Evolutionary conservation across 1,140 invertebrate species (phyloP).

Genomic region (Zophobas morio): DNA sequence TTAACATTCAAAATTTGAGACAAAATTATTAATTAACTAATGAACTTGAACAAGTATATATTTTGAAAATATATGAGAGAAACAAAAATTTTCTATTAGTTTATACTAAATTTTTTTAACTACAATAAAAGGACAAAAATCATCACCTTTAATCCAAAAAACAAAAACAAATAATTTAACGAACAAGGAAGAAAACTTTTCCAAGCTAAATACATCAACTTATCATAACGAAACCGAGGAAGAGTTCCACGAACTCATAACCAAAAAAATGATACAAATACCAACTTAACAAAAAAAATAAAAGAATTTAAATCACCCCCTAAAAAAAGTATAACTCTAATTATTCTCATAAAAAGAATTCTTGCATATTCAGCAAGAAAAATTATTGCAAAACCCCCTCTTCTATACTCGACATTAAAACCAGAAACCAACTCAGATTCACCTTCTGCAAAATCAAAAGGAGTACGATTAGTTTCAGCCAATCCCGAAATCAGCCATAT

Average conservation of each 20-base stretch:
- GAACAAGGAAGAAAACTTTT: slow-evolving; percentile 71
- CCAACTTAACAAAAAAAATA: slow-evolving; percentile 70
- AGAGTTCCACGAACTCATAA: slow-evolving; percentile 73
- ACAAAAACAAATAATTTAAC: slow-evolving; percentile 71
- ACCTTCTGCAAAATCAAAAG: slow-evolving; percentile 85
- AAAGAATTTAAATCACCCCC: slow-evolving; percentile 66
- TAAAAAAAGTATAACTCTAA: slow-evolving; percentile 72
- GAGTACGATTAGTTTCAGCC: slow-evolving; percentile 81
- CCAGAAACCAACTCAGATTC: slow-evolving; percentile 83
- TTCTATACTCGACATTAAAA: slow-evolving; percentile 83
- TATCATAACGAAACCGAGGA: slow-evolving; percentile 76
- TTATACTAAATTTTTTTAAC: too few species aligned
- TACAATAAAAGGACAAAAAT: too few species aligned
- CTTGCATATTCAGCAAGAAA: slow-evolving; percentile 80
- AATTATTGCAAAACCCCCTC: slow-evolving; percentile 79
- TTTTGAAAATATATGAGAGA: slow-evolving; percentile 78
- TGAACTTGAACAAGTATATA: slow-evolving; percentile 75
- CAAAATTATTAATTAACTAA: slow-evolving; percentile 70
- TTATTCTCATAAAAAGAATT: slow-evolving; percentile 78
- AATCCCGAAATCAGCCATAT: slow-evolving; percentile 74
- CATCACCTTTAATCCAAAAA: slow-evolving; percentile 65
- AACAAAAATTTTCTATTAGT: too few species aligned
- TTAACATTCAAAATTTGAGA: slow-evolving; percentile 70
- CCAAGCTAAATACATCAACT: slow-evolving; percentile 74
- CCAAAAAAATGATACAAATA: slow-evolving; percentile 71